Conservation (phyloP, 2,888 invertebrate species). For the Marronus borbonicus region DNA sequence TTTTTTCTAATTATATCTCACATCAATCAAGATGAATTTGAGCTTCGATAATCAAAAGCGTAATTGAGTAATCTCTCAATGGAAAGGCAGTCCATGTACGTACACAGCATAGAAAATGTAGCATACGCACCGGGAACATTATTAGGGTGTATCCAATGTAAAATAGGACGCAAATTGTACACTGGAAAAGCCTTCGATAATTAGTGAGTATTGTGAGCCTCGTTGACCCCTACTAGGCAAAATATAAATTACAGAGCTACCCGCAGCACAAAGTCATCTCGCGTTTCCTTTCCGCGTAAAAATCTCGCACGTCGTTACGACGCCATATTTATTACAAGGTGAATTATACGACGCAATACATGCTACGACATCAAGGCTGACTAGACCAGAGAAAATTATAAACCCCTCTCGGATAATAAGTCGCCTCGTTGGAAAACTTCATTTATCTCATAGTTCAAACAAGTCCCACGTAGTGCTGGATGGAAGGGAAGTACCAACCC, state of each 20-base stretch:
- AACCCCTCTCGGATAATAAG: not conserved
- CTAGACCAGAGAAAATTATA: conserved; percentile 2
- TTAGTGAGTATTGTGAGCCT: conserved; percentile 11
- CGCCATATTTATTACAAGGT: conserved; percentile 16
- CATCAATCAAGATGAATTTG: too few relatives aligned
- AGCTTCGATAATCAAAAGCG: too few relatives aligned
- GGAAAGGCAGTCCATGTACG: not conserved
- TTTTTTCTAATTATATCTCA: too few relatives aligned
- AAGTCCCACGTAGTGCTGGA: not conserved
- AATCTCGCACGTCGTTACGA: conserved; percentile 5
- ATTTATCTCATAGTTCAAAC: conserved; percentile 12
- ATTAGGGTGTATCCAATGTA: conserved; percentile 12
- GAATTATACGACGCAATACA: not conserved
- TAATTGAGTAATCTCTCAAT: not conserved
- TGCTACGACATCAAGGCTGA: too few relatives aligned
- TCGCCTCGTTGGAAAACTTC: conserved; percentile 8
- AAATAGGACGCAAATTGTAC: conserved; percentile 7
- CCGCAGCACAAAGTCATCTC: not conserved
- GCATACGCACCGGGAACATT: not conserved
- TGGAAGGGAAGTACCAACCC: not conserved
- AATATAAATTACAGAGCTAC: not conserved
- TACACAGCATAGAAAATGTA: not conserved
- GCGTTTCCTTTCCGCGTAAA: conserved; percentile 1
- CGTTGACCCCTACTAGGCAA: not conserved
- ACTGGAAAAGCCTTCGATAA: not conserved